phyloP scores from a whole-genome alignment of 2,888 invertebrate species.

The Drosophila vallismaia region DNA sequence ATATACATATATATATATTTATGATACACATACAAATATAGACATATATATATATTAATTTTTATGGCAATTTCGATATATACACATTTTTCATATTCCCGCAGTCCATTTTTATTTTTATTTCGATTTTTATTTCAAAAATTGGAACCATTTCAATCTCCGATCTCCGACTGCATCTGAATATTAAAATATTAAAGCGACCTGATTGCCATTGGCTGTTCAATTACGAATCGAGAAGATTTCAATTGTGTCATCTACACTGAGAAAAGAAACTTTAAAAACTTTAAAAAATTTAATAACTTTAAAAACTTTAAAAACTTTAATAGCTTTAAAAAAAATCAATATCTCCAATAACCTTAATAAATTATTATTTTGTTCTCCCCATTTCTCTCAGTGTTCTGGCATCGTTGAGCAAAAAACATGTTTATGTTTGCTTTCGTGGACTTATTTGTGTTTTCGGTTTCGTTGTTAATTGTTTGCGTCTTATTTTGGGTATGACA shows the following conservation, averaged over 20 bases:
- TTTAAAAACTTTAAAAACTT: too few species aligned
- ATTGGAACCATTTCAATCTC: conserved; percentile 13
- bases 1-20: conserved; percentile 41
- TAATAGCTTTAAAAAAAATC: too few species aligned
- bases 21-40: background rate
- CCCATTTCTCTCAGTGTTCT: conserved; percentile 1
- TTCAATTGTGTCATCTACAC: conserved; percentile 61
- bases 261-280: background rate
- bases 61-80: conserved; percentile 46
- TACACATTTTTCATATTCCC: conserved; percentile 23
- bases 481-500: conserved; percentile 55
- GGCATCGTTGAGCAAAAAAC: conserved; percentile 14
- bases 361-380: too few species aligned
- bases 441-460: conserved; percentile 34
- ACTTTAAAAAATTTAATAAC: too few species aligned
- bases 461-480: conserved; percentile 25
- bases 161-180: conserved; percentile 52
- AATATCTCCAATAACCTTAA: too few species aligned
- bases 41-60: conserved; percentile 45
- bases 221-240: conserved; percentile 36
- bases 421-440: conserved; percentile 39
- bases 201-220: conserved; percentile 64
- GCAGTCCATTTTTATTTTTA: background rate
- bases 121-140: too few species aligned
- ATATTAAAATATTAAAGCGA: conserved; percentile 72